These are phyloP conservation scores for Epinephelus malabaricus DNA, from an alignment of 2,797 vertebrate genomes.

Conservation along the genomic window DNA sequence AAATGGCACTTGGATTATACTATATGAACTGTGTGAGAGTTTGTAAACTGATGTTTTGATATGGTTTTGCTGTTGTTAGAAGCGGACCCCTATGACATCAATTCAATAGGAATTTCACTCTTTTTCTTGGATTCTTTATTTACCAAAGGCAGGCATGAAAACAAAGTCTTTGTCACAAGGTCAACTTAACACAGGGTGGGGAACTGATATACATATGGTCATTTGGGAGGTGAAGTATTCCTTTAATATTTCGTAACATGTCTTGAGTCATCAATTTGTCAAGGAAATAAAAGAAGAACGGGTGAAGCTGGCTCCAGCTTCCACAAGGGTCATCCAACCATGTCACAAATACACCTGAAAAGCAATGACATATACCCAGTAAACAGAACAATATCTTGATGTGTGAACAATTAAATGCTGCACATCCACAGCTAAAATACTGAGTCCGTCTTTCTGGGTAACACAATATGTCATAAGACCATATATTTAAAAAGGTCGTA, in stretches of 20 bases:
- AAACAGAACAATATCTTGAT: background rate
- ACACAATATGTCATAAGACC: slow-evolving; percentile 32
- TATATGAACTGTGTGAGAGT: too few relatives aligned
- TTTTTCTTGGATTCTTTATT: too few relatives aligned
- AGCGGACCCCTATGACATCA: too few relatives aligned
- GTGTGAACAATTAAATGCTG: slow-evolving; percentile 14
- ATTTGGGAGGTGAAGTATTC: too few relatives aligned
- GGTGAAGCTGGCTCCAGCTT: background rate
- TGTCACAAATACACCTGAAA: slow-evolving; percentile 5
- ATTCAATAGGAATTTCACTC: too few relatives aligned
- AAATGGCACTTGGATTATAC: too few relatives aligned
- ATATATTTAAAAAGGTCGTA: slow-evolving; percentile 22
- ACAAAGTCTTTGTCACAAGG: too few relatives aligned
- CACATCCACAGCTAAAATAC: background rate
- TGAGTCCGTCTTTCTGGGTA: slow-evolving; percentile 1
- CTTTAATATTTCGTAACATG: slow-evolving; percentile 9
- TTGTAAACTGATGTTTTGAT: too few relatives aligned
- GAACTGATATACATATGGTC: too few relatives aligned
- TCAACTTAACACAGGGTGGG: too few relatives aligned
- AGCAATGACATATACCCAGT: slow-evolving; percentile 10
- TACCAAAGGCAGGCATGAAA: too few relatives aligned
- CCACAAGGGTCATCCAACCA: background rate
- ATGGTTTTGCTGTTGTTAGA: too few relatives aligned
- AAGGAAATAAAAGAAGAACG: background rate
- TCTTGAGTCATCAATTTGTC: slow-evolving; percentile 8